Percentiles rank a stretch among this genome's conserved stretches.
Evolutionary conservation across 1,140 invertebrate species (phyloP).

Genomic region (Pseudomyrmex concolor): DNA sequence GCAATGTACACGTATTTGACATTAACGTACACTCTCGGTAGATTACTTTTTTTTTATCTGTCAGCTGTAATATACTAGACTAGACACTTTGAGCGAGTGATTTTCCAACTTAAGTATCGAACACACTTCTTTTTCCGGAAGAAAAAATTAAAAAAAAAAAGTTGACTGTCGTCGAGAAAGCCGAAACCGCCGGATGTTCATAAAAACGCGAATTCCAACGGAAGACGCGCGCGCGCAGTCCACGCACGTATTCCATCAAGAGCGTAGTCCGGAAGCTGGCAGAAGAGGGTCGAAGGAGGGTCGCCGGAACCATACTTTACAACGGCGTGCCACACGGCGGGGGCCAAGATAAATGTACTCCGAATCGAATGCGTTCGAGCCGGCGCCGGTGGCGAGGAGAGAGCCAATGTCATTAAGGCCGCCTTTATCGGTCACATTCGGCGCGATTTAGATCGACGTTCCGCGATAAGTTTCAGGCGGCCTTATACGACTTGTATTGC

Average conservation of each 20-base stretch:
- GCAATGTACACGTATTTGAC: no score
- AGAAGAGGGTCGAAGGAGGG: constrained; percentile 29
- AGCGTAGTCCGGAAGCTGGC: constrained; percentile 62
- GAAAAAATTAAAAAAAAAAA: constrained; percentile 40
- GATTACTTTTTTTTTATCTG: background rate
- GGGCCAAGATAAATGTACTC: constrained; percentile 72
- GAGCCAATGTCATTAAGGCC: constrained; percentile 61
- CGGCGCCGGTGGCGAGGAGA: constrained; percentile 48
- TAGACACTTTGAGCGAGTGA: background rate
- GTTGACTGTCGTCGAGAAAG: constrained; percentile 34
- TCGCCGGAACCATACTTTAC: constrained; percentile 61
- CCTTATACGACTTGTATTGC: constrained; percentile 19
- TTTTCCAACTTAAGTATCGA: constrained; percentile 10
- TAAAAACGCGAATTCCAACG: constrained; percentile 56
- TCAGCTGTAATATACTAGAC: background rate
- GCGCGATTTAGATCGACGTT: constrained; percentile 69
- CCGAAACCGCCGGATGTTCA: constrained; percentile 49
- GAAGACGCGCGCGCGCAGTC: constrained; percentile 56
- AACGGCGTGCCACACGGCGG: constrained; percentile 42
- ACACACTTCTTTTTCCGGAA: background rate
- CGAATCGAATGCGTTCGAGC: constrained; percentile 65
- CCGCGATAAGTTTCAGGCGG: constrained; percentile 55
- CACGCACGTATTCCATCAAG: constrained; percentile 76
- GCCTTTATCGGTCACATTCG: constrained; percentile 66
- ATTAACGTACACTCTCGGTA: background rate